These are phyloP conservation scores for Ectemnius lituratus DNA, from an alignment of 2,888 invertebrate species.

Conservation along the genomic window DNA sequence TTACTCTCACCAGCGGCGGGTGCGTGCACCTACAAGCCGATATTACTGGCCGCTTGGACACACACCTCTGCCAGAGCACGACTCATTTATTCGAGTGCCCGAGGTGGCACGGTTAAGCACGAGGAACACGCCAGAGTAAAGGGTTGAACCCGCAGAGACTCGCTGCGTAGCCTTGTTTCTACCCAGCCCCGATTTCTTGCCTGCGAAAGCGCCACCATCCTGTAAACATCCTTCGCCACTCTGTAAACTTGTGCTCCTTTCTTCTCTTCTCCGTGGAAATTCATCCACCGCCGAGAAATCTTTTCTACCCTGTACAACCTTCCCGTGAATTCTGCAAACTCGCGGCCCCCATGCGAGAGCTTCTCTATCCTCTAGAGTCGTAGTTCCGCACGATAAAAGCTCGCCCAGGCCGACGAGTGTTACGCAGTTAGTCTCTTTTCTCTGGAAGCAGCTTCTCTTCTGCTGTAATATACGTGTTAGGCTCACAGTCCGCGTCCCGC, in stretches of 20 bases:
- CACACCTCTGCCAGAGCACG: not conserved
- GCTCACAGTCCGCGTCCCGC: slow-evolving; percentile 66
- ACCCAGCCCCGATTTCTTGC: slow-evolving; percentile 8
- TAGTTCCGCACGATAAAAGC: no score
- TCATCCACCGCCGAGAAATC: slow-evolving; percentile 16
- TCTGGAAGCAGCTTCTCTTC: slow-evolving; percentile 28
- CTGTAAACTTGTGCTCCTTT: no score
- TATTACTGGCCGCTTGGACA: slow-evolving; percentile 2
- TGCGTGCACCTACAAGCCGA: slow-evolving; percentile 16
- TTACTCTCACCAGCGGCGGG: slow-evolving; percentile 49
- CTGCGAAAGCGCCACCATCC: no score
- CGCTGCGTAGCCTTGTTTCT: slow-evolving; percentile 42
- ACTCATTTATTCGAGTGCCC: slow-evolving; percentile 58
- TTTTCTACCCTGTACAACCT: slow-evolving; percentile 39
- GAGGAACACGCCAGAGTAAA: slow-evolving; percentile 49
- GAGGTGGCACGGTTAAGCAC: slow-evolving; percentile 37
- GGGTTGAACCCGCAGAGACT: slow-evolving; percentile 30
- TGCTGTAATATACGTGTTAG: slow-evolving; percentile 66
- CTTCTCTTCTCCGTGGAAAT: no score
- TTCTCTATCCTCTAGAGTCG: no score
- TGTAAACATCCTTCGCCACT: no score
- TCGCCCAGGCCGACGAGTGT: no score
- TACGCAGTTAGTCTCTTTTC: no score
- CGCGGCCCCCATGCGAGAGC: no score
- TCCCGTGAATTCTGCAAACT: slow-evolving; percentile 6